phyloP scores from a whole-genome alignment of 2,888 invertebrate species.

The Ennomos quercinarius region DNA sequence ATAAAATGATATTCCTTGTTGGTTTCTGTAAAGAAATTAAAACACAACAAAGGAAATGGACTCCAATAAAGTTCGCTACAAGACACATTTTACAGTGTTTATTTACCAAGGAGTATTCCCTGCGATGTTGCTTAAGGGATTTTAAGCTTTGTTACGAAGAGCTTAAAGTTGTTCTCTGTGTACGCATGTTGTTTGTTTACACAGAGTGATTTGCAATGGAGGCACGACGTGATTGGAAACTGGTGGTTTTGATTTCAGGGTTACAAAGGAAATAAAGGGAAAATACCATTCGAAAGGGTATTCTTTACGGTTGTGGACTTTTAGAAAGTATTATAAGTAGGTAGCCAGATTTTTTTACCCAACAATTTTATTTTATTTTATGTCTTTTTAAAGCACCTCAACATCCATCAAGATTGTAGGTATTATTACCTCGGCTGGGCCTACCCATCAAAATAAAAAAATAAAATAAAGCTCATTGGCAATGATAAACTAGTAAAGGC shows the following conservation, averaged over 20 bases:
- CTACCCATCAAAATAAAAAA: too few species aligned
- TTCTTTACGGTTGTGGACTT: neutral
- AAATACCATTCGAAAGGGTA: conserved; percentile 2
- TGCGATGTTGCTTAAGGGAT: neutral
- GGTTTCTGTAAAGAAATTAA: too few species aligned
- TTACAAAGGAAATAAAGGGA: conserved; percentile 4
- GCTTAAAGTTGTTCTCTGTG: neutral
- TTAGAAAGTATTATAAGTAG: too few species aligned
- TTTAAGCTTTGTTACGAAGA: neutral
- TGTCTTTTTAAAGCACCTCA: too few species aligned
- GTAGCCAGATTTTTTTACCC: too few species aligned
- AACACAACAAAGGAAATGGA: too few species aligned
- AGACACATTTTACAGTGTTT: conserved; percentile 7
- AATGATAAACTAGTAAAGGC: too few species aligned
- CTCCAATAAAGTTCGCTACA: neutral
- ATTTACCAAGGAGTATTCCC: neutral
- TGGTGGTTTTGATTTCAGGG: conserved; percentile 22
- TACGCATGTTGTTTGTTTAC: conserved; percentile 4
- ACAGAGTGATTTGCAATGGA: conserved; percentile 13
- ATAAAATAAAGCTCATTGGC: too few species aligned
- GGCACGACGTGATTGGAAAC: conserved; percentile 23
- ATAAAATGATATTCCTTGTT: too few species aligned
- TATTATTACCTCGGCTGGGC: too few species aligned
- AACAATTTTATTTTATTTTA: too few species aligned
- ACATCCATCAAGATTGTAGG: too few species aligned